Conservation (phyloP, 2,888 invertebrate genomes). For the Malthinus seriepunctatus region DNA sequence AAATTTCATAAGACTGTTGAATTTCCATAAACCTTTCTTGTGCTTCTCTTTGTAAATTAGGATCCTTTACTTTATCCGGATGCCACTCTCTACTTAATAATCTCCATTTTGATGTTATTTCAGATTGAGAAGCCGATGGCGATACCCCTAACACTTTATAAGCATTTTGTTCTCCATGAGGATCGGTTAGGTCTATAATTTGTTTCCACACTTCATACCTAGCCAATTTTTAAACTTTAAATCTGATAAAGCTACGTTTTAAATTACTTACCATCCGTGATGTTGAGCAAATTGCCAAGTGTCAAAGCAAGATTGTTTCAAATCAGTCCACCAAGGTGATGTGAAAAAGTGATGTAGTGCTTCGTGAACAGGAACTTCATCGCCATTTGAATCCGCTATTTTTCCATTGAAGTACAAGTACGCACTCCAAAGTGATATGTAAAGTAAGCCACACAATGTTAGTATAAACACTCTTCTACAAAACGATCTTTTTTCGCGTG, state of each 20-base stretch:
- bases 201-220: constrained; percentile 80
- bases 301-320: constrained; percentile 72
- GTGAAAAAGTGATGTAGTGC: constrained; percentile 88
- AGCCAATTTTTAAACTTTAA: constrained; percentile 31
- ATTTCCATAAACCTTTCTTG: constrained; percentile 91
- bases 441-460: constrained; percentile 65
- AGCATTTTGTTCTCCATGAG: constrained; percentile 88
- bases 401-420: constrained; percentile 88
- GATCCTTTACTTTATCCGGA: constrained; percentile 87
- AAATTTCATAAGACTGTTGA: constrained; percentile 87
- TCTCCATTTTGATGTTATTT: constrained; percentile 83
- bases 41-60: constrained; percentile 67
- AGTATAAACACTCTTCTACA: constrained; percentile 65
- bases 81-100: constrained; percentile 83
- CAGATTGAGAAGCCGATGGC: constrained; percentile 80
- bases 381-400: constrained; percentile 75
- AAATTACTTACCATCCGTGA: constrained; percentile 73
- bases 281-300: constrained; percentile 79
- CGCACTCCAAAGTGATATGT: constrained; percentile 74
- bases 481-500: constrained; percentile 54
- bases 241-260: not conserved
- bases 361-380: constrained; percentile 85
- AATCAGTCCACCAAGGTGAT: constrained; percentile 86
- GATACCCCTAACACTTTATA: constrained; percentile 80
- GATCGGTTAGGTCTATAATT: constrained; percentile 83